phyloP scores from a whole-genome alignment of 2,113 vertebrate species.

The Heteronetta atricapilla region DNA sequence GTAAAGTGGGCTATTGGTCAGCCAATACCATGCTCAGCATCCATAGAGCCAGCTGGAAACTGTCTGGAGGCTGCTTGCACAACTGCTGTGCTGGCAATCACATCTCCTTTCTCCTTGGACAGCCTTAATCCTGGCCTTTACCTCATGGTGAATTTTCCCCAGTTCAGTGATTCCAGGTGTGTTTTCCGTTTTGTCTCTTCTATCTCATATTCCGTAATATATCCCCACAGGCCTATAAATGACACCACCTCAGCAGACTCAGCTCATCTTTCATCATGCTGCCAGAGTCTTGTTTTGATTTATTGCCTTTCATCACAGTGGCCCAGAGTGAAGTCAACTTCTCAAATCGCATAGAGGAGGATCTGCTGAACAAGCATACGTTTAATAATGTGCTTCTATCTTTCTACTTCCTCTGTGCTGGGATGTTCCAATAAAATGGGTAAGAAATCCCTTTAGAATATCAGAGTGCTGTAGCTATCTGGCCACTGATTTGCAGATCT shows the following conservation, averaged over 20 bases:
- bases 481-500: constrained; percentile 28
- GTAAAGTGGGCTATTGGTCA: background rate
- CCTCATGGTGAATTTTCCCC: constrained; percentile 16
- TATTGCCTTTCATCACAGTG: constrained; percentile 41
- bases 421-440: background rate
- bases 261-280: constrained; percentile 25
- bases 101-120: background rate
- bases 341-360: constrained; percentile 42
- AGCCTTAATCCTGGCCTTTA: constrained; percentile 4
- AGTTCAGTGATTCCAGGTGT: constrained; percentile 20
- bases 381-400: constrained; percentile 35
- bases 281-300: constrained; percentile 43
- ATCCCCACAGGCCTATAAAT: constrained; percentile 45
- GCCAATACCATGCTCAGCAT: background rate
- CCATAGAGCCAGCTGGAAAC: background rate
- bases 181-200: background rate
- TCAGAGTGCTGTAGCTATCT: background rate
- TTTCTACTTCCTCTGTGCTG: background rate
- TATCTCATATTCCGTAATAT: background rate
- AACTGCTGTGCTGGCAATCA: background rate
- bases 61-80: background rate
- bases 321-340: constrained; percentile 56
- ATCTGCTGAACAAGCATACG: constrained; percentile 66
- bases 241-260: constrained; percentile 50
- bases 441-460: background rate